Evolutionary conservation across 2,888 invertebrate species (phyloP), one percentile per base, ranked within the genome.

Genomic region (Limenitis camilla): DNA sequence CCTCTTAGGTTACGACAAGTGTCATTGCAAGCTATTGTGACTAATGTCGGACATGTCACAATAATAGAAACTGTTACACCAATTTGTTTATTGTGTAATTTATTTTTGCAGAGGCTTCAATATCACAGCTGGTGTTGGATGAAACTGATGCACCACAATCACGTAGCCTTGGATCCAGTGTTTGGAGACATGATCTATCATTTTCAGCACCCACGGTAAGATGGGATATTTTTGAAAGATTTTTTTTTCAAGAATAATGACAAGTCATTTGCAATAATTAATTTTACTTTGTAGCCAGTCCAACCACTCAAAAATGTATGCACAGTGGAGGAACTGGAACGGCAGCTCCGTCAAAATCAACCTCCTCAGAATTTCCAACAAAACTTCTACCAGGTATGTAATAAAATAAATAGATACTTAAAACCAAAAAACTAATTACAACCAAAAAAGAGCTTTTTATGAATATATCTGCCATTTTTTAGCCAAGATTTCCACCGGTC

Each of bases 271-370:
- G 33, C 7, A 33, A 29, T 28, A 40, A 28, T 2, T 4, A 3
- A 19, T 27, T 28, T 6, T 43, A 31, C 8, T 49, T 51, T 49
- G 0, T 64, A 80, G 78, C 69, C 74, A 5, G 64, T 66, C 29
- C 76, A 79, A 49, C 61, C 71, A 0, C 72, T 89, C 48, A 90
- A 90, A 70, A 92, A 92, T 80, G 91, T 91, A 39, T 90, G 92
- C 71, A 93, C 93, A 0, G 92, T 93, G 6, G 93, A 93, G 67
- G 93, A 94, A 71, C 62, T 94, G 66, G 93, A 94, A 69, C 85
- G 92, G 39, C 91, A 91, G 62, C 77, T 93, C 49, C 88, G 92
- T 1, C 89, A 90, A 60, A 79, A 76, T 10, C 84, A 74, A 41
- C 56, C 52, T 40, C 80, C 81, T 42, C 76, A 72, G 49, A 67